phyloP scores from a whole-genome alignment of 23 tunicate species.

The Ciona savignyi region DNA sequence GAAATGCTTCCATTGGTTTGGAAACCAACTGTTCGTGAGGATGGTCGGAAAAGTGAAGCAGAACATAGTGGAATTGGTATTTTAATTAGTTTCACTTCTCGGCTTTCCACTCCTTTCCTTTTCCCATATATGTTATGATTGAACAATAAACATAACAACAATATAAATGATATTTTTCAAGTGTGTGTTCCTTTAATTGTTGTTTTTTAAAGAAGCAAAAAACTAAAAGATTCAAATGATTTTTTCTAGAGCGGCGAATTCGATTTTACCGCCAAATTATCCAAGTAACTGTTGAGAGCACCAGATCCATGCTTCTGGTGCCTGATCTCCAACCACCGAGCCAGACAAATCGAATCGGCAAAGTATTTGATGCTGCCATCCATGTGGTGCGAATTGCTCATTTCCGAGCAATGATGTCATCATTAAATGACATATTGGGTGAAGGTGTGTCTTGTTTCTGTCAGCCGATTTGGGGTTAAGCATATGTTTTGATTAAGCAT shows the following conservation, averaged over 20 bases:
- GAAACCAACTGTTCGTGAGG: slow-evolving; percentile 31
- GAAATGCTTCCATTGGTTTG: slow-evolving; percentile 69
- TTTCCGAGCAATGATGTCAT: slow-evolving; percentile 63
- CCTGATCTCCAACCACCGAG: slow-evolving; percentile 36
- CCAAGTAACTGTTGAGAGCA: slow-evolving; percentile 46
- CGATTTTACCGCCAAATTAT: slow-evolving; percentile 60
- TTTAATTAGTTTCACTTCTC: no score
- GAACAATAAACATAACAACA: no score
- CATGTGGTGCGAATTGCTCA: slow-evolving; percentile 45
- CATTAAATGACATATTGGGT: slow-evolving; percentile 44
- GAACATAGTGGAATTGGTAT: no score
- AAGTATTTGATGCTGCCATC: slow-evolving; percentile 6
- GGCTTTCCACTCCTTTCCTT: no score
- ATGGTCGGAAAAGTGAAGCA: not conserved
- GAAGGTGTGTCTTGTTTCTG: no score
- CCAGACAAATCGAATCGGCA: not conserved
- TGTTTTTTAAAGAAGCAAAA: no score
- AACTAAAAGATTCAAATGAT: no score
- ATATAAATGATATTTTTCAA: no score
- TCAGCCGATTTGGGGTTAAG: no score
- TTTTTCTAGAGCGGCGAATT: not conserved
- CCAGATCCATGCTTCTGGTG: slow-evolving; percentile 35
- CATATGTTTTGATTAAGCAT: not conserved
- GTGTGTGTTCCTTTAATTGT: no score
- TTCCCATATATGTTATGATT: no score